Percentiles rank a stretch among this genome's conserved stretches.
Evolutionary conservation across 2,888 invertebrate genomes (phyloP).

Genomic region (Eristalis intricaria): DNA sequence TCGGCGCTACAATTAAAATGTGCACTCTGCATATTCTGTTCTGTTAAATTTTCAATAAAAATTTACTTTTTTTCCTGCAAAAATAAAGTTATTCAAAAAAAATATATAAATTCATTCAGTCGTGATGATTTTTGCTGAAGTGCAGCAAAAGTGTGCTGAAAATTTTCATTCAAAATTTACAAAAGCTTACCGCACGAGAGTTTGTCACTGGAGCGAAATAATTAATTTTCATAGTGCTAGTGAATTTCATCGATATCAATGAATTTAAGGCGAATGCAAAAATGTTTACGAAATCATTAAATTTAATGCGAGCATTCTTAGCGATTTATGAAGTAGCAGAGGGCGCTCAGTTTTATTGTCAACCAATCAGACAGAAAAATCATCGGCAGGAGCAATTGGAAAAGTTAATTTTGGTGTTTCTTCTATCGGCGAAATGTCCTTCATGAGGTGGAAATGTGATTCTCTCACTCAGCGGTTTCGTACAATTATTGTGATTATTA

Average conservation of each 20-base stretch:
- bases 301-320: conserved; percentile 54
- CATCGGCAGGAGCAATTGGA: conserved; percentile 39
- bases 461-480: conserved; percentile 57
- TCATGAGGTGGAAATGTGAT: conserved; percentile 70
- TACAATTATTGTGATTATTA: conserved; percentile 64
- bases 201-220: conserved; percentile 8
- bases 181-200: conserved; percentile 17
- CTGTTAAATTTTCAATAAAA: neutral
- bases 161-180: neutral
- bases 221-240: conserved; percentile 7
- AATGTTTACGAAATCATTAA: conserved; percentile 62
- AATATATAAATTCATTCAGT: neutral
- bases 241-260: conserved; percentile 40
- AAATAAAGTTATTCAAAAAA: neutral
- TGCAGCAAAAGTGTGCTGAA: conserved; percentile 23
- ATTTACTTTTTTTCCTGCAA: neutral
- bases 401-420: conserved; percentile 49
- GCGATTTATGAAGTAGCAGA: conserved; percentile 45
- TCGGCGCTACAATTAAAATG: conserved; percentile 38
- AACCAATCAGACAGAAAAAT: conserved; percentile 41
- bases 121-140: conserved; percentile 31
- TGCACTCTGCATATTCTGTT: neutral
- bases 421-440: conserved; percentile 67
- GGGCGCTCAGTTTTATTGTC: neutral
- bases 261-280: conserved; percentile 61